Evolutionary conservation across 2,797 vertebrate species (phyloP).

Genomic region (Simalia tracyae): DNA sequence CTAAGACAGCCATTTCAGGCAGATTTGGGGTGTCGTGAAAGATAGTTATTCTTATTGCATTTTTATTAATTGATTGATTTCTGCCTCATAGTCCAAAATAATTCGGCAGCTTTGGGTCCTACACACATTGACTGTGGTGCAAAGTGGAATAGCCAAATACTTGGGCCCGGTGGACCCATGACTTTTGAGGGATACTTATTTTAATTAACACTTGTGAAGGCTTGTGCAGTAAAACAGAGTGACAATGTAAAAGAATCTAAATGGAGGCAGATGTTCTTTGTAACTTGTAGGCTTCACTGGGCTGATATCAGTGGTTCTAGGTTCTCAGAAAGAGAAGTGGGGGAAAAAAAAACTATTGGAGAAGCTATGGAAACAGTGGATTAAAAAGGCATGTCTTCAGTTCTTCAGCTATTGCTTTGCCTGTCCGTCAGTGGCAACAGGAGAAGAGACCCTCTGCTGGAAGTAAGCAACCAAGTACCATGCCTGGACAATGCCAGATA

Average conservation of each 20-base stretch:
- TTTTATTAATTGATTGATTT: not conserved
- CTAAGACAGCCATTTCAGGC: not conserved
- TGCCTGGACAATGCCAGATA: not conserved
- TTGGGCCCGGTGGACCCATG: no score
- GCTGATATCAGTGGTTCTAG: not conserved
- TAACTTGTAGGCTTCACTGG: not conserved
- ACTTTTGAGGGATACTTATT: not conserved
- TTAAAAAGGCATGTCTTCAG: not conserved
- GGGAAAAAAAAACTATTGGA: not conserved
- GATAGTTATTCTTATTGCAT: not conserved
- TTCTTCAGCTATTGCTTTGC: not conserved
- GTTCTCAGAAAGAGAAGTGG: not conserved
- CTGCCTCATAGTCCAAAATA: not conserved
- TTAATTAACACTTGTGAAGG: not conserved
- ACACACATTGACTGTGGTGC: not conserved
- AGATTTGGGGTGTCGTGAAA: not conserved
- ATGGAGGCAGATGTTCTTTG: not conserved
- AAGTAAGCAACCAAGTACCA: not conserved
- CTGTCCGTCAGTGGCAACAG: not conserved
- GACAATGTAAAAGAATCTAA: not conserved
- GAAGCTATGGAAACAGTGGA: not conserved
- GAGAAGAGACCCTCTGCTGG: not conserved
- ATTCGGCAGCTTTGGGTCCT: not conserved
- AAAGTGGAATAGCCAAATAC: not conserved
- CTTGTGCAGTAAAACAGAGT: not conserved